phyloP scores from a whole-genome alignment of 1,140 invertebrate species.

The Ridgeia piscesae region DNA sequence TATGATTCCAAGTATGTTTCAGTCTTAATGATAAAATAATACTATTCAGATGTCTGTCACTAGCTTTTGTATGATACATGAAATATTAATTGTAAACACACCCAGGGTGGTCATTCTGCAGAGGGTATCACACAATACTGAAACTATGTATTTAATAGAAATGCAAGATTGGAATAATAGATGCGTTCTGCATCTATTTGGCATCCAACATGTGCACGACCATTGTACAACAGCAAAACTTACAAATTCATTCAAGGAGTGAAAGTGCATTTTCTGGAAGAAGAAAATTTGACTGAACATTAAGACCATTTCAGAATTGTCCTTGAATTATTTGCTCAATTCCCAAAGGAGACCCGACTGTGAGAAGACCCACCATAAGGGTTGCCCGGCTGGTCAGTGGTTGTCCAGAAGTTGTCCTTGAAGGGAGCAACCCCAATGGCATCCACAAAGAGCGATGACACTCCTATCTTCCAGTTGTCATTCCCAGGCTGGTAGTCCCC shows the following conservation, averaged over 20 bases:
- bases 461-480: slow-evolving; percentile 49
- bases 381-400: slow-evolving; percentile 43
- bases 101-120: no score
- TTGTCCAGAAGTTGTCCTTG: slow-evolving; percentile 54
- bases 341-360: neutral
- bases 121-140: no score
- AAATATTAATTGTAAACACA: no score
- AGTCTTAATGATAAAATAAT: no score
- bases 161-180: no score
- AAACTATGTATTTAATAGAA: no score
- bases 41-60: no score
- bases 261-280: no score
- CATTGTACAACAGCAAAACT: neutral
- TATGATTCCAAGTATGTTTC: no score
- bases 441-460: slow-evolving; percentile 46
- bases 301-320: neutral
- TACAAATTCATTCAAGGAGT: neutral
- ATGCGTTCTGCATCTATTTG: neutral
- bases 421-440: slow-evolving; percentile 47
- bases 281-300: neutral
- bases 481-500: slow-evolving; percentile 39
- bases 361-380: slow-evolving; percentile 18
- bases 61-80: no score
- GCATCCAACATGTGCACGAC: neutral
- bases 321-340: neutral